Evolutionary conservation across 2,113 vertebrate species (phyloP).

Genomic region (Microcebus griseorufus): DNA sequence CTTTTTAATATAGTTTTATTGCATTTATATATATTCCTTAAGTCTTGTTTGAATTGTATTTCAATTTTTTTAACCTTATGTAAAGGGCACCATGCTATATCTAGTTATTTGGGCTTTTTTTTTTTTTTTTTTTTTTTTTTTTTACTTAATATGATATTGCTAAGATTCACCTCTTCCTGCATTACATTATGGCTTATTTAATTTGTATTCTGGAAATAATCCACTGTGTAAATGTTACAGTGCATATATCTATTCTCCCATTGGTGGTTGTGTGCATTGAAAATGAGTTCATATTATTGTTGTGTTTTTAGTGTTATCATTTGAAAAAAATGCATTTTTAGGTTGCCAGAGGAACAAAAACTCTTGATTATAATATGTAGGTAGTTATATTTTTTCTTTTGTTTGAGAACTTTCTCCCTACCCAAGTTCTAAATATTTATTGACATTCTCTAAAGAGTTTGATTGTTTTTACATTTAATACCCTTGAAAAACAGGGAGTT

Average conservation of each 20-base stretch:
- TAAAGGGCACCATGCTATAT: background rate
- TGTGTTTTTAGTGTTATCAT: background rate
- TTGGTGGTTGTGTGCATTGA: background rate
- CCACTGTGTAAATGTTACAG: background rate
- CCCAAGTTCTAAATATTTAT: background rate
- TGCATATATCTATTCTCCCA: background rate
- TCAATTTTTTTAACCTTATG: background rate
- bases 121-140: background rate
- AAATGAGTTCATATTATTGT: background rate
- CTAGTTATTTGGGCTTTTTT: background rate
- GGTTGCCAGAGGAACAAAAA: background rate
- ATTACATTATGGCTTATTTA: background rate
- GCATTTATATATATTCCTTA: background rate
- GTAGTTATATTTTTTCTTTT: background rate
- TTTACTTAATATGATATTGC: background rate
- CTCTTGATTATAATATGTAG: background rate
- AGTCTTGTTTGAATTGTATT: background rate
- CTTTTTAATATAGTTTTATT: background rate
- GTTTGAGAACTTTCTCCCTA: background rate
- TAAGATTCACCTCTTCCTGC: background rate
- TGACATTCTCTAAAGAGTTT: background rate
- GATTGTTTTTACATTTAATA: background rate
- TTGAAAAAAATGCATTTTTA: background rate
- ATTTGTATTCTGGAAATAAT: background rate
- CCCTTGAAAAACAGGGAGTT: background rate